A percentile compares a stretch with the other conserved stretches of the same genome.
Conservation (phyloP, 2,113 vertebrate genomes). For the Puma concolor region DNA sequence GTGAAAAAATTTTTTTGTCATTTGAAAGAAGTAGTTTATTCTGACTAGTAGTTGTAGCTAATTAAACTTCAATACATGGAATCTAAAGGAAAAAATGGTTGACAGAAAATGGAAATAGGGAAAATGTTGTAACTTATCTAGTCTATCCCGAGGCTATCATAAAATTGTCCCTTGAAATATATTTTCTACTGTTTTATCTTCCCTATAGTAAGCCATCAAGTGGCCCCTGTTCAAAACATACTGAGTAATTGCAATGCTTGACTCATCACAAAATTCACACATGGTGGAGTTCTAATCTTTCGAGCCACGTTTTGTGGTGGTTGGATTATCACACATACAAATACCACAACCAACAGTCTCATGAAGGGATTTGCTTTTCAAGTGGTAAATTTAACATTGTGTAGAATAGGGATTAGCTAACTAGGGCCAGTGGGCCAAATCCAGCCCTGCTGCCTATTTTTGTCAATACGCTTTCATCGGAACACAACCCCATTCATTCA, state of each 20-base stretch:
- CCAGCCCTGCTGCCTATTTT: background rate
- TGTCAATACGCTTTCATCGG: background rate
- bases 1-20: conserved; percentile 19
- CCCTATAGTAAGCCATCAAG: background rate
- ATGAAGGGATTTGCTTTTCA: background rate
- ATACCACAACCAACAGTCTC: background rate
- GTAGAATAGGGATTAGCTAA: background rate
- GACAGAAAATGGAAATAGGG: conserved; percentile 25
- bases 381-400: background rate
- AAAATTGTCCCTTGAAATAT: conserved; percentile 50
- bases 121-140: conserved; percentile 22
- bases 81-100: conserved; percentile 53
- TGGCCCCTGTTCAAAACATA: background rate
- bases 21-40: conserved; percentile 56
- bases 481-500: background rate
- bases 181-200: conserved; percentile 44
- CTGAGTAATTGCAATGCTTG: background rate
- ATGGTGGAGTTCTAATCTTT: background rate
- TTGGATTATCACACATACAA: background rate
- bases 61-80: conserved; percentile 50
- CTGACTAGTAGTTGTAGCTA: conserved; percentile 7
- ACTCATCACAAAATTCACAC: background rate
- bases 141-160: background rate
- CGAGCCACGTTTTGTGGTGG: background rate
- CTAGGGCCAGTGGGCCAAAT: background rate